Evolutionary conservation across 2,797 vertebrate species (phyloP), one percentile per base, ranked within the genome.

Genomic region (Crenuchus spilurus): DNA sequence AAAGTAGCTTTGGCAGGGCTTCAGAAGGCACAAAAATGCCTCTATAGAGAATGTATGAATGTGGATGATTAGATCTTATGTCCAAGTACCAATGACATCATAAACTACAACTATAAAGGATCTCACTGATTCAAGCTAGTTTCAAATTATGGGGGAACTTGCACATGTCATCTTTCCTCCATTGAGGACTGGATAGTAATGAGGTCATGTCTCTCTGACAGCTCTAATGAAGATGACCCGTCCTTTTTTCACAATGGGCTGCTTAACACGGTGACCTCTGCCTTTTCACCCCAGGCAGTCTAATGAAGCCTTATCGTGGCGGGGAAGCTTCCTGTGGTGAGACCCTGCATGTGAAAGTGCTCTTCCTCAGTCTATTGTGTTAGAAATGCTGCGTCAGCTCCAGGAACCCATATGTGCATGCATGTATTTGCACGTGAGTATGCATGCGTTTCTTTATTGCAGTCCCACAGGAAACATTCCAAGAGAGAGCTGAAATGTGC

Each of bases 241-340:
- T 26, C 9, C 11, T 78, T 54, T 58, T 41, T 44, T n/a, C 63
- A 77, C 64, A 75, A 76, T 46, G 64, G 67, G 16, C 67, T 74
- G 33, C 52, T 46, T 73, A 60, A 74, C 49, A 60, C 49, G 28
- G 18, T 6, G 61, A 75, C 72, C 64, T 61, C 60, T 61, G 46
- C 30, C 71, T 37, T 73, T n/a, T 57, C 72, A 75, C 70, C 62
- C 70, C 11, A 35, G 28, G 24, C 55, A 2, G 70, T n/a, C 55
- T 65, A 61, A 71, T 72, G 51, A 71, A 80, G n/a, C 76, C 75
- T 86, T 90, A 90, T 90, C 89, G 68, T 65, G 58, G 77, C 77
- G 70, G 68, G 70, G 70, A 72, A 52, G 64, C 82, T 90, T 92
- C 90, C 90, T 91, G 80, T 79, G 51, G 16, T 46, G 31, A 62